Base-by-base conservation (phyloP, 2,888 invertebrate genomes). In the Hypena proboscidalis region DNA sequence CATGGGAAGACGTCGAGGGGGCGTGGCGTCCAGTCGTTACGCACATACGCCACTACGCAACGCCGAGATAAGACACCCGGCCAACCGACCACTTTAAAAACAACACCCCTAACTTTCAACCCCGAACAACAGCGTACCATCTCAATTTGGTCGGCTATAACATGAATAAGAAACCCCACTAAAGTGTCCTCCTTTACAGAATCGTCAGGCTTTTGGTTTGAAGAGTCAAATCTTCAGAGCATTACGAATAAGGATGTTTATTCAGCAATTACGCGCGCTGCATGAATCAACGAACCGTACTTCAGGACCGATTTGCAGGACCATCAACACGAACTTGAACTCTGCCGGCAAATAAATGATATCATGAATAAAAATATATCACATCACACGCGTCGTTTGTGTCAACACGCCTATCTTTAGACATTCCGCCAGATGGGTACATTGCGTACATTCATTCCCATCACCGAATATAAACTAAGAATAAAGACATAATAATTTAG, bases 21-120 rank as follows among this genome's bases (percentile, higher is more conserved):
- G 88, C 83, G 88, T 86, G 87, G 85, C 72, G 61, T 54, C 57
- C 66, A 60, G 74, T 74, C 72, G 81, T 82, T 83, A 87, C 88
- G 86, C 85, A 89, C 83, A 70, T 70, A 77, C 77, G 70, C 75
- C 70, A 82, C 66, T 68, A 75, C 85, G 84, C 85, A 86, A 78
- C 77, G 65, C 63, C 57, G 60, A 78, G 84, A 85, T 83, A 83
- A 82, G 74, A 76, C 55, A 71, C 60, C 60, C 52, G 64, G 27
- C 47, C 30, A 52, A 46, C 58, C 52, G 50, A 48, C 52, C 36
- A 45, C 37, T 40, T 48, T 35, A 38, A 29, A n/a, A 47, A 54
- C 39, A 59, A 55, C 52, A 44, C 45, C 50, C 23, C 38, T 35
- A 11, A 30, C 13, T 13, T 10, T 36, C 30, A 31, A 32, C 45